phyloP scores from a whole-genome alignment of 2,113 vertebrate genomes.

The Stegastes partitus region DNA sequence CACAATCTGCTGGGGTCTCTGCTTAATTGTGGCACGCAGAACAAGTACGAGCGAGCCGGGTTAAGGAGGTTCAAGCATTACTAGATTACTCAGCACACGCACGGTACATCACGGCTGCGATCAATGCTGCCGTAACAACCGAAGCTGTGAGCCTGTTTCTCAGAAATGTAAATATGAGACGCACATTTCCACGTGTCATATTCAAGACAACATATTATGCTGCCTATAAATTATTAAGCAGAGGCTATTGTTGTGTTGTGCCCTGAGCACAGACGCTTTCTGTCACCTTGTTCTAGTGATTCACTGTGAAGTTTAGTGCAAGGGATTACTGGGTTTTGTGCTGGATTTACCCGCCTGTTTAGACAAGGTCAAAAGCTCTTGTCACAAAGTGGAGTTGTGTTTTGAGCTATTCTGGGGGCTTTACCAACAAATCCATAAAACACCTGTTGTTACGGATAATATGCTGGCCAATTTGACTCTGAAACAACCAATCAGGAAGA shows the following conservation, averaged over 20 bases:
- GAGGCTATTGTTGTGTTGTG: neutral
- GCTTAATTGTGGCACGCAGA: constrained; percentile 76
- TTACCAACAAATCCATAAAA: neutral
- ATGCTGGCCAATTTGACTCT: neutral
- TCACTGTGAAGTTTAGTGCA: constrained; percentile 39
- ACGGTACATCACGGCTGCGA: constrained; percentile 51
- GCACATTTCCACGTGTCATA: neutral
- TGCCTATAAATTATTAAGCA: neutral
- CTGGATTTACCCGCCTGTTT: constrained; percentile 44
- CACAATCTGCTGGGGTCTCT: constrained; percentile 68
- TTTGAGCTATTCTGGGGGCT: constrained; percentile 5
- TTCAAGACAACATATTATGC: neutral
- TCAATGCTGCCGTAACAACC: constrained; percentile 15
- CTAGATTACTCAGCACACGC: constrained; percentile 58
- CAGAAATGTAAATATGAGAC: neutral
- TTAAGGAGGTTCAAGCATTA: constrained; percentile 77
- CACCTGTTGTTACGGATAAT: neutral
- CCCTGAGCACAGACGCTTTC: neutral
- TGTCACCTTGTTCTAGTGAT: constrained; percentile 20
- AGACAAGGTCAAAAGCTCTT: constrained; percentile 48
- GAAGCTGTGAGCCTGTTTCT: neutral
- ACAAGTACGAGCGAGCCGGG: constrained; percentile 37
- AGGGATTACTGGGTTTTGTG: constrained; percentile 42
- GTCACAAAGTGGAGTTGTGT: constrained; percentile 27
- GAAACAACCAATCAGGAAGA: neutral